These are phyloP conservation scores for Ceratina calcarata DNA, from an alignment of 1,140 invertebrate genomes.

Conservation along the genomic window DNA sequence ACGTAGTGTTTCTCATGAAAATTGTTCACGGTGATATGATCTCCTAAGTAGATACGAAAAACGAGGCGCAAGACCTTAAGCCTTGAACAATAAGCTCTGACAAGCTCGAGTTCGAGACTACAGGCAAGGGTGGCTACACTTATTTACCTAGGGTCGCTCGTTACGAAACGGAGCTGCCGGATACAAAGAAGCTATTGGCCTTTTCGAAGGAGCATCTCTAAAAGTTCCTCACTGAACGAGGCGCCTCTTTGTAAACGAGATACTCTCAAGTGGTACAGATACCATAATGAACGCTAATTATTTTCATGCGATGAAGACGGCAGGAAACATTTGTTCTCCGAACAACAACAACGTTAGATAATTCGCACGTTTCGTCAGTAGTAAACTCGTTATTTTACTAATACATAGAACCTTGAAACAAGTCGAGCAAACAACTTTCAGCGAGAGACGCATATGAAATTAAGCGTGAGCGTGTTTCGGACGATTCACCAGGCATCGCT, in stretches of 20 bases:
- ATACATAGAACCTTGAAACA: not conserved
- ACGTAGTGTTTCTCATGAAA: not conserved
- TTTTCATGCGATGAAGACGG: not conserved
- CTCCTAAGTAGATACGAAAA: not conserved
- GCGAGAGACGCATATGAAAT: constrained; percentile 16
- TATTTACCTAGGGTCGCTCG: constrained; percentile 12
- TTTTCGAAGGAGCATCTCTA: not conserved
- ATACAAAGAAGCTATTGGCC: constrained; percentile 19
- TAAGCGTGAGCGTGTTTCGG: constrained; percentile 25
- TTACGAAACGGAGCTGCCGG: not conserved
- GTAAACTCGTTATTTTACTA: too few species aligned
- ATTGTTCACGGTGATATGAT: not conserved
- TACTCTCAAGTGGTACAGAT: not conserved
- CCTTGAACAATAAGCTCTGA: constrained; percentile 1
- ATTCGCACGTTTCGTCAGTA: not conserved
- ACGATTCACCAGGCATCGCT: constrained; percentile 34
- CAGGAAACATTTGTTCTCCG: not conserved
- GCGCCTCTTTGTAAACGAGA: constrained; percentile 1
- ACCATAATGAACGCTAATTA: not conserved
- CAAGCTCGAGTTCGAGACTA: not conserved
- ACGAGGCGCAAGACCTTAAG: not conserved
- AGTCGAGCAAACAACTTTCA: not conserved
- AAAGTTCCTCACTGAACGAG: not conserved
- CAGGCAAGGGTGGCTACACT: not conserved
- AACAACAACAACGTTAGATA: not conserved